A percentile compares a stretch with the other conserved stretches of the same genome.
Evolutionary conservation across 1,140 invertebrate species (phyloP).

Genomic region (Kradibia gibbosae): DNA sequence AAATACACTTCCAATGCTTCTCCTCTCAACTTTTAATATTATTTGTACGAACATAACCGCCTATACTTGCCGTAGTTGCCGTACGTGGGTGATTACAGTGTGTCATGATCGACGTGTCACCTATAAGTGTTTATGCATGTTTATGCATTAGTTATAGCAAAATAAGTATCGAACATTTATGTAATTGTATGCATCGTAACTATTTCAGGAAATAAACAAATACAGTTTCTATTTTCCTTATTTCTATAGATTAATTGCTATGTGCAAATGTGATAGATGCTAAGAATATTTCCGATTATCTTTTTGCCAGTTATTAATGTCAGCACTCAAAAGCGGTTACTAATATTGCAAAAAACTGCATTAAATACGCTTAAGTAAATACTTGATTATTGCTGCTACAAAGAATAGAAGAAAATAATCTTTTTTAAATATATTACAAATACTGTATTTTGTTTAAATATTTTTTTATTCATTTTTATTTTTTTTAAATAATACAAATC

Average conservation of each 20-base stretch:
- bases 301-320: too few species aligned
- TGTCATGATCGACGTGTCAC: neutral
- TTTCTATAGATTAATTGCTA: constrained; percentile 15
- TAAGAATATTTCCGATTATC: too few species aligned
- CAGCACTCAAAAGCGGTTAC: neutral
- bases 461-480: too few species aligned
- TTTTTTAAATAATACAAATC: too few species aligned
- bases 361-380: neutral
- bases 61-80: neutral
- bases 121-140: too few species aligned
- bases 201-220: neutral
- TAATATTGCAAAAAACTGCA: neutral
- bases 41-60: neutral
- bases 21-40: neutral
- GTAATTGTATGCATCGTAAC: neutral
- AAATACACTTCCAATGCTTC: neutral
- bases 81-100: neutral
- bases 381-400: too few species aligned
- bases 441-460: too few species aligned
- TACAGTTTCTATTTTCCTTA: neutral
- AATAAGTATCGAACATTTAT: too few species aligned
- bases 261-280: neutral
- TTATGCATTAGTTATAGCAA: neutral
- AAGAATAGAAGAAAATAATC: too few species aligned
- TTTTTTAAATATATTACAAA: too few species aligned